Evolutionary conservation across 23 tunicate genomes (phyloP).

Genomic region (Halocynthia aurantium): DNA sequence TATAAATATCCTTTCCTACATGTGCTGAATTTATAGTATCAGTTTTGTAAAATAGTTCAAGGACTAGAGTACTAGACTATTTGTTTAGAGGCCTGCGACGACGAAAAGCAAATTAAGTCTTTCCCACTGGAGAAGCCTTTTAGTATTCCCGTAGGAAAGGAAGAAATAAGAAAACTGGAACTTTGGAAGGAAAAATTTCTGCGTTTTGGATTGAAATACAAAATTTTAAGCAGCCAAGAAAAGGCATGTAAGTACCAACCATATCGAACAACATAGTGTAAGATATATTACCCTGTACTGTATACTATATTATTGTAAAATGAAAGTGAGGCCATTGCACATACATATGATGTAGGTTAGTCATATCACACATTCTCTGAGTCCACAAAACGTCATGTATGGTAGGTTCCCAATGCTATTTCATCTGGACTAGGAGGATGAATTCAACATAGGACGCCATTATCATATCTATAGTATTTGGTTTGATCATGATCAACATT

Average conservation of each 20-base stretch:
- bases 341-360: not conserved
- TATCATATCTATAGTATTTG: too few relatives aligned
- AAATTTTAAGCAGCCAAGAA: not conserved
- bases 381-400: not conserved
- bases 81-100: too few relatives aligned
- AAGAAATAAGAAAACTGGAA: slow-evolving; percentile 6
- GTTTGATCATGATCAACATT: too few relatives aligned
- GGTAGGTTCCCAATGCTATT: not conserved
- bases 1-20: not conserved
- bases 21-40: too few relatives aligned
- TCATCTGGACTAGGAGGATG: too few relatives aligned
- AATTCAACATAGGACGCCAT: too few relatives aligned
- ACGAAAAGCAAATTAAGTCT: not conserved
- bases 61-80: too few relatives aligned
- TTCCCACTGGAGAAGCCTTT: not conserved
- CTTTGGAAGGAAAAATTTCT: not conserved
- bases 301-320: not conserved
- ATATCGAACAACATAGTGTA: too few relatives aligned
- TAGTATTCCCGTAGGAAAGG: not conserved
- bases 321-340: not conserved
- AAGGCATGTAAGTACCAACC: not conserved
- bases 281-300: too few relatives aligned
- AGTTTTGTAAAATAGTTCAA: too few relatives aligned
- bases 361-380: not conserved
- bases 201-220: slow-evolving; percentile 3